These are phyloP conservation scores for Pardosa pseudoannulata DNA, from an alignment of 2,888 invertebrate species.

Conservation along the genomic window DNA sequence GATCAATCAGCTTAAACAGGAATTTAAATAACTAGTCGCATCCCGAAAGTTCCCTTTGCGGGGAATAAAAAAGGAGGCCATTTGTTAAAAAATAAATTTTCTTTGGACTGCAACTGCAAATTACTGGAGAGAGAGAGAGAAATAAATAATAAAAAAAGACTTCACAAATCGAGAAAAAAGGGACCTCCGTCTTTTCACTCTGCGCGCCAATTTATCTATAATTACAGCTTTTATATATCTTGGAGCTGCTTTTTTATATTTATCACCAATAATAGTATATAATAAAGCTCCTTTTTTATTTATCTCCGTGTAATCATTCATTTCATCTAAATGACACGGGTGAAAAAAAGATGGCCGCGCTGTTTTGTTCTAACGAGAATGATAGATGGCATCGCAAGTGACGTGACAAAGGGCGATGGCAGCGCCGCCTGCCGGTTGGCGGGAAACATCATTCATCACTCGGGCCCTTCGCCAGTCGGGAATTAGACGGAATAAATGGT, in stretches of 20 bases:
- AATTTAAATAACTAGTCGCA: neutral
- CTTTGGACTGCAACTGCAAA: slow-evolving; percentile 20
- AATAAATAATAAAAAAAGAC: slow-evolving; percentile 20
- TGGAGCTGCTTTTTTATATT: slow-evolving; percentile 38
- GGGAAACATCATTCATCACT: slow-evolving; percentile 70
- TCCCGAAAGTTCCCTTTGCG: neutral
- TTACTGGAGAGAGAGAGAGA: slow-evolving; percentile 20
- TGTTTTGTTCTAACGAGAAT: slow-evolving; percentile 67
- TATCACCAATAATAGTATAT: slow-evolving; percentile 67
- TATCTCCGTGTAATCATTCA: slow-evolving; percentile 43
- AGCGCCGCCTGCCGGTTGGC: slow-evolving; percentile 68
- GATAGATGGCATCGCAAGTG: slow-evolving; percentile 67
- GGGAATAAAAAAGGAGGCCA: neutral
- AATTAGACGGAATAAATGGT: slow-evolving; percentile 72
- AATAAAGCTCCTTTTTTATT: slow-evolving; percentile 56
- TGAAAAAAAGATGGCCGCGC: slow-evolving; percentile 37
- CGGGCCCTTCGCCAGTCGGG: slow-evolving; percentile 59
- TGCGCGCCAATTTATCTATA: slow-evolving; percentile 49
- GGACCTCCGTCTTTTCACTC: slow-evolving; percentile 31
- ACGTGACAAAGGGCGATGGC: slow-evolving; percentile 69
- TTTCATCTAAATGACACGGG: slow-evolving; percentile 36
- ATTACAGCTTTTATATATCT: slow-evolving; percentile 51
- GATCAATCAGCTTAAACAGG: neutral
- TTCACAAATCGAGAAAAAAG: no score
- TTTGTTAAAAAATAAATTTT: neutral